Percentiles rank a stretch among this genome's conserved stretches.
Conservation (phyloP, 2,888 invertebrate species). For the Sicus ferrugineus region DNA sequence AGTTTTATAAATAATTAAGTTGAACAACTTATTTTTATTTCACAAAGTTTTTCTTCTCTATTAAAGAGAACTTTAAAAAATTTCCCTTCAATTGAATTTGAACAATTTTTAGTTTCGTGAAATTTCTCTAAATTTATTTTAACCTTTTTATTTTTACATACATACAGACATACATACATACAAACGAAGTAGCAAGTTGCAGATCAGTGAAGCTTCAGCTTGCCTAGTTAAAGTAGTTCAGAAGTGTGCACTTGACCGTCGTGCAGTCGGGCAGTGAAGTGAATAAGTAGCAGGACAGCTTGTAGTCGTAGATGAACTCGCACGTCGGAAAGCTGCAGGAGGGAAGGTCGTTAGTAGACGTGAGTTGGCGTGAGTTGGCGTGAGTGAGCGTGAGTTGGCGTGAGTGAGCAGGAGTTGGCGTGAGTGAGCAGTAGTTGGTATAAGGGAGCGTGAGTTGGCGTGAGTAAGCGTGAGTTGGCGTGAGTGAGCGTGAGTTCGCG, state of each 20-base stretch:
- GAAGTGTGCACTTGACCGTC: conserved; percentile 59
- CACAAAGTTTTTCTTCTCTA: neutral
- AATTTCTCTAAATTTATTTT: conserved; percentile 7
- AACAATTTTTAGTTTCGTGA: neutral
- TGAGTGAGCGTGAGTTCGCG: neutral
- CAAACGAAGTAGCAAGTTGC: neutral
- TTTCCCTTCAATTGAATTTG: neutral
- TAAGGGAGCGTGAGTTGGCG: neutral
- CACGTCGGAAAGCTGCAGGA: conserved; percentile 58
- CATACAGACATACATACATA: neutral
- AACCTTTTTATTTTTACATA: conserved; percentile 8
- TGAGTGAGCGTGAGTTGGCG: neutral
- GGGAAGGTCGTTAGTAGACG: conserved; percentile 20
- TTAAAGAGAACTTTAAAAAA: neutral
- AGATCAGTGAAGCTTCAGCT: conserved; percentile 13
- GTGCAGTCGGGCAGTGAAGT: conserved; percentile 64
- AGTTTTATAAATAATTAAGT: neutral
- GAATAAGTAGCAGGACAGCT: conserved; percentile 62
- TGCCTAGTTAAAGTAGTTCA: conserved; percentile 56
- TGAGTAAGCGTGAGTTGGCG: no score
- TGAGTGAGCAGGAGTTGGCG: neutral
- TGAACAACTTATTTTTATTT: neutral
- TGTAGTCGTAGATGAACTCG: conserved; percentile 62
- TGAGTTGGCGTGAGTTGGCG: no score
- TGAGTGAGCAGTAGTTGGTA: neutral